These are phyloP conservation scores for Sminthurides aquaticus DNA, from an alignment of 2,888 invertebrate species.

Conservation along the genomic window DNA sequence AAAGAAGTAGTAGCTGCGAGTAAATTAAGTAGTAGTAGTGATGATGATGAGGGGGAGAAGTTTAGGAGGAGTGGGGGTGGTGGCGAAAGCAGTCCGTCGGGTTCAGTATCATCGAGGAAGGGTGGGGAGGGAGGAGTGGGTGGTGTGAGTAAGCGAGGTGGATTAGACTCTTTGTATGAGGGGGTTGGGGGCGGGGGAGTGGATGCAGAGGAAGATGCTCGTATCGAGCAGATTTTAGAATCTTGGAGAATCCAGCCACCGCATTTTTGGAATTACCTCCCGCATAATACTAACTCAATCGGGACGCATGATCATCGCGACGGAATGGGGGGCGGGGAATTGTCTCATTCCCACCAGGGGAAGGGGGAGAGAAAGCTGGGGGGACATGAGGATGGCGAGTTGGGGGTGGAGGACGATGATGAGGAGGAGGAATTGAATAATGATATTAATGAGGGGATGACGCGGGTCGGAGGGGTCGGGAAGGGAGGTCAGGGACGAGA, in stretches of 20 bases:
- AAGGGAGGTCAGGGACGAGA: background rate
- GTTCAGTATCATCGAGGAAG: background rate
- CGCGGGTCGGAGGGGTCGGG: background rate
- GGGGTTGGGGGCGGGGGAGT: too few species aligned
- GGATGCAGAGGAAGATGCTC: background rate
- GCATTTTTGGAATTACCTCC: conserved; percentile 20
- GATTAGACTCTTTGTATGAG: background rate
- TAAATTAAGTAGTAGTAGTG: background rate
- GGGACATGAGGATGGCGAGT: background rate
- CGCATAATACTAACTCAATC: conserved; percentile 12
- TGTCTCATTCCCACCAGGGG: conserved; percentile 2
- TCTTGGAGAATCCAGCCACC: conserved; percentile 6
- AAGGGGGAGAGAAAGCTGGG: background rate
- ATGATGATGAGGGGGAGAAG: background rate
- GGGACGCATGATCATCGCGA: background rate
- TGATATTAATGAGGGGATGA: background rate
- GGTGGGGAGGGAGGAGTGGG: background rate
- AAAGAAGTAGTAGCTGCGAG: background rate
- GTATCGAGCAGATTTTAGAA: background rate
- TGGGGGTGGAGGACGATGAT: background rate
- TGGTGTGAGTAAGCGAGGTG: background rate
- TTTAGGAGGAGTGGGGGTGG: background rate
- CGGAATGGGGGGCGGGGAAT: background rate
- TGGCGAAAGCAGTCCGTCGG: background rate
- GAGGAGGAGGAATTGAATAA: background rate